Conservation (phyloP, 2,888 invertebrate genomes). For the Andrena trimmerana region DNA sequence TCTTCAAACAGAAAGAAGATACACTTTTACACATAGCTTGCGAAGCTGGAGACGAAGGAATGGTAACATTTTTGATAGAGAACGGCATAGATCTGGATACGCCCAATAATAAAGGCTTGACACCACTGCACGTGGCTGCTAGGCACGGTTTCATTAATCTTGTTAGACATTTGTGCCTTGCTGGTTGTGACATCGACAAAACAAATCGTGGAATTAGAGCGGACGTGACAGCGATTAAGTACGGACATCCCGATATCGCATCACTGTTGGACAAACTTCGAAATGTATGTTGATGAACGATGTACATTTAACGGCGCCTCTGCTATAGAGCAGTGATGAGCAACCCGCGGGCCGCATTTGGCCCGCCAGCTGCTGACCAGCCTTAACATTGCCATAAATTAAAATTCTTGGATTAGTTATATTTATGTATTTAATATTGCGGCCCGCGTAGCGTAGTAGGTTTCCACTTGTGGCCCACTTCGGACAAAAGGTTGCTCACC, state of each 20-base stretch:
- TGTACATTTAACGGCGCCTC: neutral
- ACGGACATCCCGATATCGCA: slow-evolving; percentile 90
- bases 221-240: slow-evolving; percentile 91
- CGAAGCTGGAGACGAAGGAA: slow-evolving; percentile 80
- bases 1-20: slow-evolving; percentile 86
- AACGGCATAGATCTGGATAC: slow-evolving; percentile 87
- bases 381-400: too few relatives aligned
- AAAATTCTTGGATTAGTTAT: too few relatives aligned
- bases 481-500: too few relatives aligned
- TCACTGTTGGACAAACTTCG: slow-evolving; percentile 89
- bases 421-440: too few relatives aligned
- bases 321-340: neutral
- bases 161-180: slow-evolving; percentile 89
- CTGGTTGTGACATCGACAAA: slow-evolving; percentile 90
- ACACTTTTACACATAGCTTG: slow-evolving; percentile 88
- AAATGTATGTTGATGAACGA: slow-evolving; percentile 80
- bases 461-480: too few relatives aligned
- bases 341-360: too few relatives aligned
- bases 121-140: slow-evolving; percentile 90
- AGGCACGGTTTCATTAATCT: slow-evolving; percentile 90
- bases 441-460: too few relatives aligned
- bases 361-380: too few relatives aligned
- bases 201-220: slow-evolving; percentile 90
- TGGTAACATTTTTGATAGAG: slow-evolving; percentile 82
- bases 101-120: slow-evolving; percentile 87